Percentiles rank a stretch among this genome's conserved stretches.
Evolutionary conservation across 2,113 vertebrate genomes (phyloP).

Genomic region (Ageneiosus marmoratus): DNA sequence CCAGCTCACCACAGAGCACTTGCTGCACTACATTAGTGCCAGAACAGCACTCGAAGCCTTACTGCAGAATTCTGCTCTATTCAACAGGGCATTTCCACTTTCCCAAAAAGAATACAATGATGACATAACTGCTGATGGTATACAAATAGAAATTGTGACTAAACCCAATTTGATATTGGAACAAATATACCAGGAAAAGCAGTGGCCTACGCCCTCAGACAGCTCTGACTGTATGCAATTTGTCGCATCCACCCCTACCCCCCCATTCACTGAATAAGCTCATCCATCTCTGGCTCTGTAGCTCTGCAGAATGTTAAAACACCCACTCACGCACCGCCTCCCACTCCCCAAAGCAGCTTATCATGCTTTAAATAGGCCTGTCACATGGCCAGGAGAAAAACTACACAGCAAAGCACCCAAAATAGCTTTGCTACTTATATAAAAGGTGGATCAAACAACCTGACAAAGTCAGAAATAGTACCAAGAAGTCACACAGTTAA

Average conservation of each 20-base stretch:
- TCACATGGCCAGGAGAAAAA: constrained; percentile 66
- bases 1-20: constrained; percentile 46
- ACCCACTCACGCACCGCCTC: constrained; percentile 48
- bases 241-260: constrained; percentile 61
- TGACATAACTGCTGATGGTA: not conserved
- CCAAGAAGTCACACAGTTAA: constrained; percentile 10
- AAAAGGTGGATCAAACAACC: constrained; percentile 47
- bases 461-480: constrained; percentile 49
- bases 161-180: not conserved
- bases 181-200: constrained; percentile 55
- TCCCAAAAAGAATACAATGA: not conserved
- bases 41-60: constrained; percentile 23
- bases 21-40: constrained; percentile 20
- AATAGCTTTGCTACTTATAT: constrained; percentile 63
- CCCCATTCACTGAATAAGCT: constrained; percentile 43
- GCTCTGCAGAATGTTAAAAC: constrained; percentile 57
- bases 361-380: constrained; percentile 67
- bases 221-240: constrained; percentile 66
- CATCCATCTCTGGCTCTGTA: constrained; percentile 41
- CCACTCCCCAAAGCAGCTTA: constrained; percentile 51
- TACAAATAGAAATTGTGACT: not conserved
- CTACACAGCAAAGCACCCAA: constrained; percentile 64
- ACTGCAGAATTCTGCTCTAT: constrained; percentile 36
- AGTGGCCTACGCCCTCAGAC: constrained; percentile 59
- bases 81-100: constrained; percentile 31